Evolutionary conservation across 2,888 invertebrate genomes (phyloP), one percentile per base, ranked within the genome.

Genomic region (Norana najaformis): DNA sequence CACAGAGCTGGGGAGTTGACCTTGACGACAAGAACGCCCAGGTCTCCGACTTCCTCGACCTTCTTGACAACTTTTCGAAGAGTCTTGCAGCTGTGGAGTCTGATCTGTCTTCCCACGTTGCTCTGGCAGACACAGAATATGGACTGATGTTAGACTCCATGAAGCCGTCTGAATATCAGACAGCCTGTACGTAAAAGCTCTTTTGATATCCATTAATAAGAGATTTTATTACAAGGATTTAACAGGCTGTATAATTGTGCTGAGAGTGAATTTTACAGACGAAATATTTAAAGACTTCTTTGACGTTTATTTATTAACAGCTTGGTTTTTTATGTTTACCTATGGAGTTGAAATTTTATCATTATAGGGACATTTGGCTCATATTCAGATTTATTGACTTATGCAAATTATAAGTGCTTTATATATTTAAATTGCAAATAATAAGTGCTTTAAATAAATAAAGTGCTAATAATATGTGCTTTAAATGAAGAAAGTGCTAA

Each of bases 41-140:
- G 90, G 93, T 95, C 30, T 93, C 93, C 83, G 94, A 95, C 89
- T 95, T 95, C 92, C 92, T 95, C 89, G 95, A 95, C 91, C 93
- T 93, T 89, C 92, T 95, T 90, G 94, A 94, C 92, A 94, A 94
- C 90, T 95, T 95, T 92, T 93, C 94, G 89, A 92, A 91, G 88
- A 94, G 93, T 91, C 92, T 95, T 85, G 93, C 93, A 89, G 93
- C 94, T 16, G 94, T 95, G 94, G 93, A 94, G 88, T 94, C 94
- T 36, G 85, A 85, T 85, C 85, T 85, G 35, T 85, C 36, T 16
- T 85, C 85, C 89, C 95, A 95, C 92, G 93, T 95, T 69, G 93
- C 93, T 35, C 93, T 95, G 53, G 94, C 93, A 53, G 94, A 94
- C 91, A 93, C 94, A 91, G 95, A 94, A 39, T 92, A 93, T 83